Evolutionary conservation across 2,888 invertebrate species (phyloP).

Genomic region (Malachius bipustulatus): DNA sequence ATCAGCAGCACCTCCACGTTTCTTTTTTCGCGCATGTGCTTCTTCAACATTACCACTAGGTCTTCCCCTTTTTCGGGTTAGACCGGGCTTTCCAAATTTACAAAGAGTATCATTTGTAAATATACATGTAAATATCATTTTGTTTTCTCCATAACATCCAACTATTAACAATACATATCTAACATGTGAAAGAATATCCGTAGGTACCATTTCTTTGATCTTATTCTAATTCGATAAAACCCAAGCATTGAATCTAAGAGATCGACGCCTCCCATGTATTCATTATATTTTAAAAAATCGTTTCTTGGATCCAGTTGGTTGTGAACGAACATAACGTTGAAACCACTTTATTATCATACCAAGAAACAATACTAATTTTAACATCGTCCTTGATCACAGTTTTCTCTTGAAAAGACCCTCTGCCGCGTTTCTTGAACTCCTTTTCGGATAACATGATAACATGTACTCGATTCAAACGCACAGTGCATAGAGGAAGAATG

Average conservation of each 20-base stretch:
- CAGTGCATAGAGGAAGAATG: constrained; percentile 16
- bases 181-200: constrained; percentile 13
- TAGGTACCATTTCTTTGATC: constrained; percentile 13
- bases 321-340: constrained; percentile 24
- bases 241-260: constrained; percentile 14
- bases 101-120: no score
- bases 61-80: no score
- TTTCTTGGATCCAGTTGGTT: constrained; percentile 13
- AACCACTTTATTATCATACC: constrained; percentile 31
- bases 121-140: no score
- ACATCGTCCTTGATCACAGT: constrained; percentile 18
- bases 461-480: constrained; percentile 17
- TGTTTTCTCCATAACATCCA: constrained; percentile 13
- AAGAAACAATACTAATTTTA: constrained; percentile 21
- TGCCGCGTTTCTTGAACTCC: constrained; percentile 17
- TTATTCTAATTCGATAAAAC: constrained; percentile 11
- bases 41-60: no score
- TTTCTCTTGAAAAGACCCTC: constrained; percentile 20
- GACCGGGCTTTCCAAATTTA: no score
- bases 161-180: constrained; percentile 13
- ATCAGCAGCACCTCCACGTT: no score
- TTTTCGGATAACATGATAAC: constrained; percentile 16
- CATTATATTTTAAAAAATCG: constrained; percentile 14
- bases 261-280: constrained; percentile 19
- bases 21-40: no score